These are phyloP conservation scores for Pachyseris speciosa DNA, from an alignment of 64 coral and sea anemone genomes.

Conservation along the genomic window DNA sequence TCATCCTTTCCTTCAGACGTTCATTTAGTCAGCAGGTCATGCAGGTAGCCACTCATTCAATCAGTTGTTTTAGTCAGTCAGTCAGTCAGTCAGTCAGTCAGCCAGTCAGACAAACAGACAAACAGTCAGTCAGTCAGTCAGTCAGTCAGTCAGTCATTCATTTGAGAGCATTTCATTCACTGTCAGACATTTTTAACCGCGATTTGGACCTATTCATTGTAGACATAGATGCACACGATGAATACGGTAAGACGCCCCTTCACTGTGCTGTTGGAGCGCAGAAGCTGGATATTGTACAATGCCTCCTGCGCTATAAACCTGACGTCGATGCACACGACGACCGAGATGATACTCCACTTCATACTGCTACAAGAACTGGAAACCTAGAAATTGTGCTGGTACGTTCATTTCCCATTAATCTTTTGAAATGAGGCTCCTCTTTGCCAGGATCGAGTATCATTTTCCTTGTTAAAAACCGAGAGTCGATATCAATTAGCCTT, in stretches of 20 bases:
- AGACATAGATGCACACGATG: conserved; percentile 94
- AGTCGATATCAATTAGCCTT: too few species aligned
- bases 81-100: background rate
- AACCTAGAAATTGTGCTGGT: conserved; percentile 81
- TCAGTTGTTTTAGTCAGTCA: background rate
- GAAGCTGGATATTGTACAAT: conserved; percentile 91
- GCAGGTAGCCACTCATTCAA: background rate
- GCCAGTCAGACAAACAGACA: too few species aligned
- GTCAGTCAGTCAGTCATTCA: too few species aligned
- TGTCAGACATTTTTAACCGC: too few species aligned
- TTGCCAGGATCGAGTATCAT: too few species aligned
- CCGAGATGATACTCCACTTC: conserved; percentile 84
- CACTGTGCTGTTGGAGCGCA: conserved; percentile 88
- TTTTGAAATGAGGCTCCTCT: too few species aligned
- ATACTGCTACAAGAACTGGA: conserved; percentile 84
- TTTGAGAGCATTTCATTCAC: too few species aligned
- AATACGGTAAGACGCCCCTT: conserved; percentile 91
- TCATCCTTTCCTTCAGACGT: background rate
- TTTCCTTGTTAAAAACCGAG: too few species aligned
- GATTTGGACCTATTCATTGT: too few species aligned
- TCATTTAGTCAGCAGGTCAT: background rate
- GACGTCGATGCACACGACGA: conserved; percentile 93
- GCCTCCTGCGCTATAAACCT: conserved; percentile 84
- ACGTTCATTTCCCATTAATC: too few species aligned
- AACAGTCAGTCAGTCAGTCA: background rate